A percentile compares a stretch with the other conserved stretches of the same genome.
Evolutionary conservation across 2,888 invertebrate species (phyloP).

Genomic region (Melipona beecheii): DNA sequence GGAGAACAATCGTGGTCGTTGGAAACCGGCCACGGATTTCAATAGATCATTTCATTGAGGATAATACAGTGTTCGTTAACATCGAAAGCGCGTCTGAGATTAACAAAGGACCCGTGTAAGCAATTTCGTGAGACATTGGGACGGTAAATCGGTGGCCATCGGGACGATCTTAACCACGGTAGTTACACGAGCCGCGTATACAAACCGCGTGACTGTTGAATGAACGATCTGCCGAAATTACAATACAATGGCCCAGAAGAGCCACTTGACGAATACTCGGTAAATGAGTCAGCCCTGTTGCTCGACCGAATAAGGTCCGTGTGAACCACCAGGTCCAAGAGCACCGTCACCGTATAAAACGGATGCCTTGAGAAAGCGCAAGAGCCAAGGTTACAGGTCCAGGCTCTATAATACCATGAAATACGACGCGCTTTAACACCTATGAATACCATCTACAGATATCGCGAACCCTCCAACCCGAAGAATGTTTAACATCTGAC

Average conservation of each 20-base stretch:
- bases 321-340: slow-evolving; percentile 60
- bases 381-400: slow-evolving; percentile 15
- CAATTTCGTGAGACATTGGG: slow-evolving; percentile 54
- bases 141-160: slow-evolving; percentile 41
- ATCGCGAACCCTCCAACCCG: neutral
- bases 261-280: slow-evolving; percentile 76
- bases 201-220: slow-evolving; percentile 71
- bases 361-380: slow-evolving; percentile 21
- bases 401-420: neutral
- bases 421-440: slow-evolving; percentile 9
- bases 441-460: neutral
- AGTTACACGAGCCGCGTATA: slow-evolving; percentile 29
- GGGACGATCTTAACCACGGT: slow-evolving; percentile 39
- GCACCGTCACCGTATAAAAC: slow-evolving; percentile 38
- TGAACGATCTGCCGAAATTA: slow-evolving; percentile 77
- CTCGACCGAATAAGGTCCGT: slow-evolving; percentile 65
- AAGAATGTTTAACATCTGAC: neutral
- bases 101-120: slow-evolving; percentile 58
- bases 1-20: neutral
- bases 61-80: slow-evolving; percentile 62
- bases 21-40: slow-evolving; percentile 38
- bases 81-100: slow-evolving; percentile 62
- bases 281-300: slow-evolving; percentile 74
- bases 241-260: slow-evolving; percentile 78
- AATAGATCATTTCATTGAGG: slow-evolving; percentile 62